phyloP scores from a whole-genome alignment of 2,113 vertebrate genomes.

The Callionymus lyra region DNA sequence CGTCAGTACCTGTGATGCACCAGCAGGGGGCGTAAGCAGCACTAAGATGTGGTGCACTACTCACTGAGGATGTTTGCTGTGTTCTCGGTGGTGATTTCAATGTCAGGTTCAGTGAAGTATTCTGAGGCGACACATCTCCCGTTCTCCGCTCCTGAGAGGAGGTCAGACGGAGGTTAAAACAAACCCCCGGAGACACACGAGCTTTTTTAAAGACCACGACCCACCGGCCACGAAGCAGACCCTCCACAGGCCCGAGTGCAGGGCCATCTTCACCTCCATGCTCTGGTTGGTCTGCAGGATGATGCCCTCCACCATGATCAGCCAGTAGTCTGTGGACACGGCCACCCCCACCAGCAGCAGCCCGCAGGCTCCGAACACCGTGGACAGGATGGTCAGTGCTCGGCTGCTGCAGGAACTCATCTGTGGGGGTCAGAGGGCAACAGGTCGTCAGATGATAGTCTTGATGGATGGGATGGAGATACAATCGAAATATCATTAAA shows the following conservation, averaged over 20 bases:
- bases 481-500: too few species aligned
- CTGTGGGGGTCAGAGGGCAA: slow-evolving; percentile 41
- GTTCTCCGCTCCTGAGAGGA: slow-evolving; percentile 75
- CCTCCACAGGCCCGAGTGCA: slow-evolving; percentile 87
- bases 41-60: slow-evolving; percentile 31
- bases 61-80: slow-evolving; percentile 90
- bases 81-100: slow-evolving; percentile 87
- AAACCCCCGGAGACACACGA: neutral
- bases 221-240: slow-evolving; percentile 88
- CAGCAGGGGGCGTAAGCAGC: slow-evolving; percentile 21
- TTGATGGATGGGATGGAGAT: too few species aligned
- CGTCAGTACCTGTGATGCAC: slow-evolving; percentile 4
- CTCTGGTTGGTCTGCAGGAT: slow-evolving; percentile 87
- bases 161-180: too few species aligned
- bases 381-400: slow-evolving; percentile 86
- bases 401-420: slow-evolving; percentile 90
- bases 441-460: slow-evolving; percentile 2
- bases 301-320: slow-evolving; percentile 87
- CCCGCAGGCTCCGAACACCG: slow-evolving; percentile 84
- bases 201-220: neutral
- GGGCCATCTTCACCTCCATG: slow-evolving; percentile 87
- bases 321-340: slow-evolving; percentile 91
- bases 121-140: slow-evolving; percentile 85
- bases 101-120: slow-evolving; percentile 84
- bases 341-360: slow-evolving; percentile 85